Percentiles rank a stretch among this genome's conserved stretches.
These are phyloP conservation scores for Thereva unica DNA, from an alignment of 2,888 invertebrate species.

Conservation along the genomic window DNA sequence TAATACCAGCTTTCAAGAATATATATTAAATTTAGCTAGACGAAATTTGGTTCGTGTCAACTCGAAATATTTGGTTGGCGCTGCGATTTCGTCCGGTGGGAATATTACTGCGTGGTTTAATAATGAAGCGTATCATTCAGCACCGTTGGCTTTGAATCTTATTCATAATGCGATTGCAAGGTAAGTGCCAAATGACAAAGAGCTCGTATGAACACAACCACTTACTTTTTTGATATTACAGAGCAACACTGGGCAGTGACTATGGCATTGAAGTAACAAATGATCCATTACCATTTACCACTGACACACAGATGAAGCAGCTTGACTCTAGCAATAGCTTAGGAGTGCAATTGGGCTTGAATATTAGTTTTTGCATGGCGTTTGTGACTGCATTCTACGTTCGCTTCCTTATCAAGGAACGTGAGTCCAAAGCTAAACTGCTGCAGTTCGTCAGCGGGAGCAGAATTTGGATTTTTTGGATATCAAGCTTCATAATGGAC, in stretches of 20 bases:
- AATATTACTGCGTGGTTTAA: slow-evolving; percentile 73
- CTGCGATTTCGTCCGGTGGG: slow-evolving; percentile 55
- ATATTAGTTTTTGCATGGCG: slow-evolving; percentile 63
- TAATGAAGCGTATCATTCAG: slow-evolving; percentile 76
- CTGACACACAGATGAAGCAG: slow-evolving; percentile 61
- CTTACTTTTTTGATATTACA: slow-evolving; percentile 1
- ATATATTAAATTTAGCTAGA: slow-evolving; percentile 48
- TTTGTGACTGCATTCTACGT: slow-evolving; percentile 68
- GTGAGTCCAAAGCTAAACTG: slow-evolving; percentile 68
- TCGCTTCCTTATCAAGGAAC: slow-evolving; percentile 68
- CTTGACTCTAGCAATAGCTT: slow-evolving; percentile 51
- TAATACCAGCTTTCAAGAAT: slow-evolving; percentile 35
- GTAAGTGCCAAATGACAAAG: slow-evolving; percentile 40
- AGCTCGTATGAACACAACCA: not conserved
- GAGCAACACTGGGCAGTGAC: slow-evolving; percentile 38
- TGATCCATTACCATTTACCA: slow-evolving; percentile 69
- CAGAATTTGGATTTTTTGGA: slow-evolving; percentile 70
- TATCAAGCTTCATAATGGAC: slow-evolving; percentile 64
- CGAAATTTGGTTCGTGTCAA: slow-evolving; percentile 58
- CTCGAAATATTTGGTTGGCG: slow-evolving; percentile 63
- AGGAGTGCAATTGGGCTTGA: slow-evolving; percentile 62
- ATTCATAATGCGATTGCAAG: slow-evolving; percentile 67
- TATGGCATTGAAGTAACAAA: slow-evolving; percentile 62
- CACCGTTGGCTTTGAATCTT: slow-evolving; percentile 68
- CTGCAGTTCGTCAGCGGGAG: slow-evolving; percentile 75